Evolutionary conservation across 30 jellyfish, hydroid and myxozoan genomes (phyloP).

Genomic region (Mastigias papua): DNA sequence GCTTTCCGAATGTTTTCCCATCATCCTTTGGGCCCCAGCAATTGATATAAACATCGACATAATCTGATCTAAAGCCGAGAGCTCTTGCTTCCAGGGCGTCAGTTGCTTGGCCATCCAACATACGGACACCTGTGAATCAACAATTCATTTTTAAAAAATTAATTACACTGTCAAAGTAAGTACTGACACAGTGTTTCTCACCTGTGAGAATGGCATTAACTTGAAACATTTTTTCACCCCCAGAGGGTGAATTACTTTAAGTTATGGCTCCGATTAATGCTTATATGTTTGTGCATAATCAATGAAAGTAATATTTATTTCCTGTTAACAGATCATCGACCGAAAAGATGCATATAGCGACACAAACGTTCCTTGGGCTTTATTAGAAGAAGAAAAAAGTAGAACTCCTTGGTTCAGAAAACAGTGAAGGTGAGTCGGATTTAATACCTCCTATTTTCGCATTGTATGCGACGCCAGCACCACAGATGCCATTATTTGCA

Average conservation of each 20-base stretch:
- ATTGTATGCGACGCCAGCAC: constrained; percentile 99
- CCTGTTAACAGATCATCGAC: neutral
- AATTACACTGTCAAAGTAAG: neutral
- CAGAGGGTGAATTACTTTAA: neutral
- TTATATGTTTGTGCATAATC: neutral
- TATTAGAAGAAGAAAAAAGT: too few species aligned
- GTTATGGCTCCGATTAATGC: neutral
- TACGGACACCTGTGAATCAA: constrained; percentile 84
- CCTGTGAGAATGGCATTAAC: too few species aligned
- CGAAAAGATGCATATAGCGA: too few species aligned
- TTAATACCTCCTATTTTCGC: constrained; percentile 99
- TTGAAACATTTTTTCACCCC: neutral
- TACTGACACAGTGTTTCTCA: neutral
- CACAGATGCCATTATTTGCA: constrained; percentile 98
- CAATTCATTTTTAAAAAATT: neutral
- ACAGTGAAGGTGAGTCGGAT: neutral
- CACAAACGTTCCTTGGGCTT: too few species aligned
- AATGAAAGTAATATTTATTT: neutral
- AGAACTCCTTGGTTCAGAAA: too few species aligned
- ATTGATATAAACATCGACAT: constrained; percentile 94
- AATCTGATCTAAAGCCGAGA: constrained; percentile 91
- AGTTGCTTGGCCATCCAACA: constrained; percentile 99
- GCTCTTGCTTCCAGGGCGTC: constrained; percentile 99
- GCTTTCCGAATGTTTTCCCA: constrained; percentile 99
- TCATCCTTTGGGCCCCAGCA: constrained; percentile 99